phyloP scores from a whole-genome alignment of 1,140 invertebrate species.

The Maconellicoccus hirsutus region DNA sequence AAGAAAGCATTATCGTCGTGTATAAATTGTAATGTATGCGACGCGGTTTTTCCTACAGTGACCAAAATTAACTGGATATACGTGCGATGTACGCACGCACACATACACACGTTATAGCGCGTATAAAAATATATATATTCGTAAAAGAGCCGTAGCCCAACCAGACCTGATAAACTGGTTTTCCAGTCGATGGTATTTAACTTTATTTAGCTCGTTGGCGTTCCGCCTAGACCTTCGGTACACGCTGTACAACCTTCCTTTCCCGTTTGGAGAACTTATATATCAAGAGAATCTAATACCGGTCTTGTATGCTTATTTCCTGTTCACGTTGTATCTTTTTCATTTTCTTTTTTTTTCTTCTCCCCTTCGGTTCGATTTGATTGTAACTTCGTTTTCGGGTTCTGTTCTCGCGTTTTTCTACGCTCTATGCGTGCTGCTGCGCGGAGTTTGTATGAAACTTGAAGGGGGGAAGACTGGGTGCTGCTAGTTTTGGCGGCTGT shows the following conservation, averaged over 20 bases:
- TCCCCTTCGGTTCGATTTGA: not conserved
- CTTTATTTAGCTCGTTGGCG: constrained; percentile 17
- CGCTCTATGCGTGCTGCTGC: no score
- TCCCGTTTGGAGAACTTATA: constrained; percentile 4
- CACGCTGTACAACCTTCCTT: constrained; percentile 6
- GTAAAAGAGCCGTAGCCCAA: constrained; percentile 14
- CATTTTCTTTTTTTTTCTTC: not conserved
- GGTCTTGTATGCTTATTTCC: constrained; percentile 7
- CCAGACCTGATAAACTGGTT: constrained; percentile 18
- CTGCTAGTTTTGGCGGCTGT: no score
- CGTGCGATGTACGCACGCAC: no score
- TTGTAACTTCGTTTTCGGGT: no score
- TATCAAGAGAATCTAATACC: constrained; percentile 15
- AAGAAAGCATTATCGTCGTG: no score
- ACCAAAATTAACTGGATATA: constrained; percentile 13
- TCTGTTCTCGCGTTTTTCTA: no score
- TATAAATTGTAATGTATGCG: no score
- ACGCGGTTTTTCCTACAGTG: constrained; percentile 14
- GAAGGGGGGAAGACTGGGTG: no score
- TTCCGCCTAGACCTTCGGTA: constrained; percentile 12
- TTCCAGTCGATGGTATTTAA: constrained; percentile 21
- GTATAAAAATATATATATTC: not conserved
- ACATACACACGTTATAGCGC: no score
- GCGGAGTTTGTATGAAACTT: no score
- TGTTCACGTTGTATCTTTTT: constrained; percentile 4